Evolutionary conservation across 2,888 invertebrate genomes (phyloP).

Genomic region (Noctua fimbriata): DNA sequence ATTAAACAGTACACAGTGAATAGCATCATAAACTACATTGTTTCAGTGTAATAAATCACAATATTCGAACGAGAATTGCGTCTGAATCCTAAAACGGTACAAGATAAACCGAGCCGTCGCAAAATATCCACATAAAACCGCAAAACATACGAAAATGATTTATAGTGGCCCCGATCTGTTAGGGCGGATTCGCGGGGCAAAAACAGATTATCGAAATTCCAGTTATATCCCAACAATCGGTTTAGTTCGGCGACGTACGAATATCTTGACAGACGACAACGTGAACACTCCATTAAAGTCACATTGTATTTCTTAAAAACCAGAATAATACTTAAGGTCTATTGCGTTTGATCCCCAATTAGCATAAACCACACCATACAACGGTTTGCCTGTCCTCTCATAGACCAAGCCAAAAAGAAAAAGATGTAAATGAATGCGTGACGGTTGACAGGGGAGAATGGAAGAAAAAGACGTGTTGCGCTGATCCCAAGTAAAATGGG

Average conservation of each 20-base stretch:
- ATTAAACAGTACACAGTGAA: conserved; percentile 54
- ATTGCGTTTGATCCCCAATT: no score
- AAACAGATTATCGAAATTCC: conserved; percentile 88
- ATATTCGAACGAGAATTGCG: conserved; percentile 70
- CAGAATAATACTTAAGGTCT: no score
- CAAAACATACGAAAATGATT: conserved; percentile 88
- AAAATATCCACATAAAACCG: conserved; percentile 85
- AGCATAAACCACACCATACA: no score
- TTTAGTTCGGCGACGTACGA: conserved; percentile 74
- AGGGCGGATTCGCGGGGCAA: conserved; percentile 82
- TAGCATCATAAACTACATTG: conserved; percentile 59
- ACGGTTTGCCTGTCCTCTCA: no score
- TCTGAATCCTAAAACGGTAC: conserved; percentile 81
- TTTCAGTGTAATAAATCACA: conserved; percentile 73
- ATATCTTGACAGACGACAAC: conserved; percentile 54
- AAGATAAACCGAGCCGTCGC: conserved; percentile 82
- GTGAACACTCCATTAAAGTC: conserved; percentile 25
- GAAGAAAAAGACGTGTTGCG: no score
- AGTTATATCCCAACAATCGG: conserved; percentile 83
- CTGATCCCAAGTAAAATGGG: no score
- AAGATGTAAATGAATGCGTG: no score
- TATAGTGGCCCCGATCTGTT: conserved; percentile 85
- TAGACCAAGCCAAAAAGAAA: no score
- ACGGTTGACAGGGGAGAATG: no score
- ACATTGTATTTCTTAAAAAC: not conserved